phyloP scores from a whole-genome alignment of 2,888 invertebrate genomes.

The Noctua fimbriata region DNA sequence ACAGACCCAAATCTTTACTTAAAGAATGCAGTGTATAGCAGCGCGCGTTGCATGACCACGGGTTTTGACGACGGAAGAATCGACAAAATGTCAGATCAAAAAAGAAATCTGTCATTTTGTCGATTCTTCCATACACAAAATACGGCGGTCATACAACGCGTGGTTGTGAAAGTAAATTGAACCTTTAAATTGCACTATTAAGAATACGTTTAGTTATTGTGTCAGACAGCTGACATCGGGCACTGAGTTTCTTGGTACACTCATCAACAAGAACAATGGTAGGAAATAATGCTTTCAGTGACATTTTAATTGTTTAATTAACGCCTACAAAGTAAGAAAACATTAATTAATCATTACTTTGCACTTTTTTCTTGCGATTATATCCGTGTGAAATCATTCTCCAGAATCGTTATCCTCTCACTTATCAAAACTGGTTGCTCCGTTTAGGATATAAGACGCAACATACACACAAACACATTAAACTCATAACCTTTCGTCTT shows the following conservation, averaged over 20 bases:
- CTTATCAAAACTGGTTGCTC: neutral
- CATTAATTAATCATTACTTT: conserved; percentile 15
- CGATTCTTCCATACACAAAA: no score
- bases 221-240: neutral
- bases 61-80: no score
- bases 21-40: no score
- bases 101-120: no score
- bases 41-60: no score
- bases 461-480: neutral
- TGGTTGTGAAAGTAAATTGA: no score
- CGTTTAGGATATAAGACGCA: neutral
- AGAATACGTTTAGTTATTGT: neutral
- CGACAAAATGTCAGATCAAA: no score
- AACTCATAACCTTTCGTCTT: conserved; percentile 17
- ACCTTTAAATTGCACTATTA: no score
- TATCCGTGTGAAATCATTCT: neutral
- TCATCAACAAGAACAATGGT: conserved; percentile 25
- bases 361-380: neutral
- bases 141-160: no score
- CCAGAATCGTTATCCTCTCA: neutral
- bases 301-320: conserved; percentile 29
- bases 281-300: conserved; percentile 29
- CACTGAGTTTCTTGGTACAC: neutral
- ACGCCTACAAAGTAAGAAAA: conserved; percentile 2
- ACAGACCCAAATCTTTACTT: no score